Percentiles rank a stretch among this genome's conserved stretches.
Conservation (phyloP, 2,113 vertebrate genomes). For the Pseudonaja textilis region DNA sequence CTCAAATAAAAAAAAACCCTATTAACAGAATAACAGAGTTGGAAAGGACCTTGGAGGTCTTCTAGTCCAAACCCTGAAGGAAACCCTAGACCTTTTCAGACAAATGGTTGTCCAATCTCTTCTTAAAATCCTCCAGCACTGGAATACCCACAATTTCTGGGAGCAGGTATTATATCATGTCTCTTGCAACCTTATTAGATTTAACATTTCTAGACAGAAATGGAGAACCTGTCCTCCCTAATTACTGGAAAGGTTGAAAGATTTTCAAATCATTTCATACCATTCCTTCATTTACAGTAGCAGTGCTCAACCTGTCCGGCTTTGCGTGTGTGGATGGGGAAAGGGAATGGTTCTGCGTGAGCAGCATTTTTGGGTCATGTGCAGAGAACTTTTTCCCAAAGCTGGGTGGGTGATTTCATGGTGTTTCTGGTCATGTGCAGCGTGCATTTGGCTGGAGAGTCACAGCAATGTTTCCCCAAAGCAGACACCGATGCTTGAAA, state of each 20-base stretch:
- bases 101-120: not conserved
- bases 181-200: not conserved
- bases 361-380: not conserved
- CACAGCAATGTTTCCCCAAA: no score
- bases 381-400: no score
- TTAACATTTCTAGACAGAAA: not conserved
- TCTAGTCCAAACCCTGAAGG: not conserved
- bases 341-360: not conserved
- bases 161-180: not conserved
- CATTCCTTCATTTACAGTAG: not conserved
- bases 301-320: not conserved
- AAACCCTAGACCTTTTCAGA: not conserved
- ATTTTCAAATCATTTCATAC: not conserved
- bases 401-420: no score
- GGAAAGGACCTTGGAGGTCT: not conserved
- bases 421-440: no score
- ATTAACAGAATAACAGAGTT: not conserved
- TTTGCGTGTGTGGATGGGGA: not conserved
- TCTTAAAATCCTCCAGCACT: not conserved
- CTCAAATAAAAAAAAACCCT: not conserved
- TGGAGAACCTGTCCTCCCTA: not conserved
- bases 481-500: no score
- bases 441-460: not conserved
- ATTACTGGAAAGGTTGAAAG: not conserved
- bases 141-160: not conserved